Evolutionary conservation across 2,113 vertebrate species (phyloP).

Genomic region (Chamaetylas fuelleborni): DNA sequence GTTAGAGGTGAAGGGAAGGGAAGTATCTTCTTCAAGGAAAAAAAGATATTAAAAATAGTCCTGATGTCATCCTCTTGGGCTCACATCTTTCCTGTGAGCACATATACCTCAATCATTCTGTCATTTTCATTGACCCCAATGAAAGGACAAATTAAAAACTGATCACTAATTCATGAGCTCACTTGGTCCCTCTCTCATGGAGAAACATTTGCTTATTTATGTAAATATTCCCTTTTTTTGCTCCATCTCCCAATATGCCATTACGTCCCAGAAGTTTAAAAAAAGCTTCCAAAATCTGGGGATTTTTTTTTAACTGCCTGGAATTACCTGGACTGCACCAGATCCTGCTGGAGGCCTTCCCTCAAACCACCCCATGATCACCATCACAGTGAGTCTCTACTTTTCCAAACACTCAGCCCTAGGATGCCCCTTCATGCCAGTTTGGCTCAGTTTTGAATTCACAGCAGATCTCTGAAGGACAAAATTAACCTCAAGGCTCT

Average conservation of each 20-base stretch:
- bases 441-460: not conserved
- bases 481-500: not conserved
- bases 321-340: not conserved
- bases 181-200: not conserved
- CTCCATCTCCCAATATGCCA: not conserved
- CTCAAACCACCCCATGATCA: not conserved
- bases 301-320: not conserved
- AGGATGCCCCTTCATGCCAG: not conserved
- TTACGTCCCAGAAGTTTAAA: not conserved
- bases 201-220: not conserved
- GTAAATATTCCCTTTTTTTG: not conserved
- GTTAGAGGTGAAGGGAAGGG: not conserved
- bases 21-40: not conserved
- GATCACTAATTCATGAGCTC: constrained; percentile 23
- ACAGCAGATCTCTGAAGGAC: not conserved
- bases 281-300: not conserved
- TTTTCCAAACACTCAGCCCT: not conserved
- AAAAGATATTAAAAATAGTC: not conserved
- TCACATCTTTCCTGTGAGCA: constrained; percentile 11
- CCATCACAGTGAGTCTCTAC: not conserved
- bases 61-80: not conserved
- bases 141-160: constrained; percentile 59
- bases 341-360: not conserved
- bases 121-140: constrained; percentile 42
- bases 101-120: constrained; percentile 31